Base-by-base conservation (phyloP, 2,797 vertebrate genomes). In the Thaleichthys pacificus region DNA sequence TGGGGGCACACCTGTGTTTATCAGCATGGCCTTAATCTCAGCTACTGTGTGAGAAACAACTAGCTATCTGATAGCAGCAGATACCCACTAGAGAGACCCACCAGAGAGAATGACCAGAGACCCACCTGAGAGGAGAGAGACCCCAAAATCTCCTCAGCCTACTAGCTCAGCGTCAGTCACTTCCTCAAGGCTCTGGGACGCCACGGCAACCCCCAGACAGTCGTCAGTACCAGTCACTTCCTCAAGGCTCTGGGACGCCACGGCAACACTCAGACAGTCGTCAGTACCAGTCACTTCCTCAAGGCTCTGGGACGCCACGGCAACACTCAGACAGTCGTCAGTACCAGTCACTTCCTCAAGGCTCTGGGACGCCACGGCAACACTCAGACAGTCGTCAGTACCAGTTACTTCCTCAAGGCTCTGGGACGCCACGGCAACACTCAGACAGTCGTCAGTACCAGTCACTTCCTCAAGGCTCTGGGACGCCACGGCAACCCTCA, bases 1-100 rank as follows among this genome's bases (percentile, higher is more conserved):
- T 84, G 89, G 84, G 76, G 57, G n/a, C 76, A 82, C 82, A 78
- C 56, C 65, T 75, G 24, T 58, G 17, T 76, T 85, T 84, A 82
- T 75, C 19, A 30, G 1, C 47, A 63, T 73, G 73, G 51, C 22
- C 24, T 17, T 0, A 72, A 24, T 75, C 70, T 49, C 68, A 63
- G 69, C 77, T 86, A 70, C 72, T 14, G 61, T 5, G 73, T 9
- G 30, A 83, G 81, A 71, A 51, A 68, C 24, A 51, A 68, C 24
- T 26, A 6, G 0, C 15, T 42, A 66, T 35, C 78, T 78, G 84
- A 83, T 83, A 83, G 17, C 68, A 57, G 0, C 38, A 8, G 58
- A 35, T 35, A 35, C 32, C 32, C 32, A 19, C 24, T 9, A 19
- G 19, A 22, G 19, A 21, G 19, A 21, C 21, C 8, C n/a, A 58